Evolutionary conservation across 2,113 vertebrate species (phyloP), one percentile per base, ranked within the genome.

Genomic region (Trematocara stigmaticum): DNA sequence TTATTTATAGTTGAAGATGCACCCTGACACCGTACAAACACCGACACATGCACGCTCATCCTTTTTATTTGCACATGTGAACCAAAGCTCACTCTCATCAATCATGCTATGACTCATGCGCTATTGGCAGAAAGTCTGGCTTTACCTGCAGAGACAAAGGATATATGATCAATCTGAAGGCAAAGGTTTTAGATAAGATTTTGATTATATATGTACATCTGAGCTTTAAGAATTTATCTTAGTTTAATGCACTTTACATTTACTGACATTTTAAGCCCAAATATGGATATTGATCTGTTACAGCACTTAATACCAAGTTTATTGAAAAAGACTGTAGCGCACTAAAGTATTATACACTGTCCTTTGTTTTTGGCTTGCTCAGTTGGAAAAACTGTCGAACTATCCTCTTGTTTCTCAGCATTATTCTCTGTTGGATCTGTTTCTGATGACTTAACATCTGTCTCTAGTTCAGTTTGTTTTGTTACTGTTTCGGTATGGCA

Each of bases 301-400:
- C 7, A 64, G 79, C 15, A 42, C 6, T 7, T 64, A 15, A 35
- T 45, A 49, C 49, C 42, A 76, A 66, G 35, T 3, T 35, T 11
- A 38, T 10, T 61, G 56, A 78, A 52, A 29, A 71, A 8, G 18
- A 45, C 13, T 78, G 49, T 29, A 12, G 26, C 12, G 20, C 29
- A 18, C 82, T 94, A 95, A 83, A 95, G 92, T 74, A 95, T 95
- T 2, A 90, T 26, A 88, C 95, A 95, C 29, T 86, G 89, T 64
- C 86, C 83, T 82, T 85, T 93, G 23, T 26, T 84, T 87, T 90
- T 94, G 12, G 79, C 55, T 71, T 64, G 49, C 23, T 88, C 88
- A 26, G 40, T 12, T 69, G 83, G n/a, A 35, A 11, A 23, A 3
- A 13, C 42, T 10, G 83, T 31, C 29, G 49, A 82, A 71, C 5